Base-by-base conservation (phyloP, 2,888 invertebrate species). In the Copidosoma aretas region DNA sequence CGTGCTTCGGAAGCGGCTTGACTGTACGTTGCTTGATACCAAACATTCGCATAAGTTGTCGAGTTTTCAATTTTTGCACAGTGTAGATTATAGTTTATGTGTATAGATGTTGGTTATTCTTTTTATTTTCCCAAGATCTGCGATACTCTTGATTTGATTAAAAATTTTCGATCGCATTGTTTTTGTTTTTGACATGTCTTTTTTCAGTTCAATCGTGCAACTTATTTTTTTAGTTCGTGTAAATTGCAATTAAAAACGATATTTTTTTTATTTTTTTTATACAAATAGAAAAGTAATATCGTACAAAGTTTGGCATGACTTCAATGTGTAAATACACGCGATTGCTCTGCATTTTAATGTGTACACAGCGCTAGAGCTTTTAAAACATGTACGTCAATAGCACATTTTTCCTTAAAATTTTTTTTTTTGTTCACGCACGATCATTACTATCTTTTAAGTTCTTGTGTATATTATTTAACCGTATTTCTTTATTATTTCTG, bases 1-100 rank as follows among this genome's bases (percentile, higher is more conserved):
- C 88, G 92, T 94, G 76, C 91, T 95, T 85, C 90, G 94, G 85
- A 94, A 93, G 85, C 89, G 94, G 81, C 91, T 94, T 85, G 94
- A 95, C 86, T 93, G 95, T 95, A 91, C 88, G 93, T 91, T 85
- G 74, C 74, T 73, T 72, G 3, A 54, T 64, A 67, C 69, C 64
- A 63, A 68, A 21, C 41, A 49, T 51, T 60, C 10, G 15, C 56
- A 17, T 65, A 66, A 58, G 52, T 62, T 56, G 46, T 54, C 12
- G 17, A 25, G 19, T 17, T 17, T 54, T 22, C 21, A 15, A 4
- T 14, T 54, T 24, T 17, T 46, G 4, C 43, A 46, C 17, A 8
- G 17, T 17, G 43, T 46, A 46, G 43, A 46, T 46, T 19, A 4
- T 52, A 1, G n/a, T 54, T 24, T 53, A 14, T 53, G 24, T 54